These are phyloP conservation scores for Magallana angulata DNA, from an alignment of 1,140 invertebrate species.

Conservation along the genomic window DNA sequence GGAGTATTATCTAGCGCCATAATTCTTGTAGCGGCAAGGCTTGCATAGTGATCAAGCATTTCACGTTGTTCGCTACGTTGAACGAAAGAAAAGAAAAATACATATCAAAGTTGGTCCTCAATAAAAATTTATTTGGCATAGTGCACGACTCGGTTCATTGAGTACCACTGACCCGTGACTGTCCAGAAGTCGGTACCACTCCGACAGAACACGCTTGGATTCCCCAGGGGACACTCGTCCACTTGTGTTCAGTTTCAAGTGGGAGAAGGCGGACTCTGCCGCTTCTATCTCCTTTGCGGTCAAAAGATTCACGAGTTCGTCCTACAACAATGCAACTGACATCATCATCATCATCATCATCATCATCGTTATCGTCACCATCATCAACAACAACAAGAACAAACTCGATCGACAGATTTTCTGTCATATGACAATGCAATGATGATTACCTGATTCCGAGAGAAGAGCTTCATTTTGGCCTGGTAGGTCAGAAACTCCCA, in stretches of 20 bases:
- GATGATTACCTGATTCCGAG: slow-evolving; percentile 13
- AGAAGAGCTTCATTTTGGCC: slow-evolving; percentile 29
- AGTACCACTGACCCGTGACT: neutral
- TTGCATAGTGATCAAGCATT: slow-evolving; percentile 13
- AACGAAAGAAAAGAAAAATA: too few species aligned
- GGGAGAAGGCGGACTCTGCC: slow-evolving; percentile 50
- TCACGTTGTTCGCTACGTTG: neutral
- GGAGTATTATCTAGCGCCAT: neutral
- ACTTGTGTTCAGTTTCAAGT: slow-evolving; percentile 54
- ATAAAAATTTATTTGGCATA: too few species aligned
- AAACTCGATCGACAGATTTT: neutral
- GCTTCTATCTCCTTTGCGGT: slow-evolving; percentile 61
- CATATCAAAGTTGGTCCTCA: too few species aligned
- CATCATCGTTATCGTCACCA: too few species aligned
- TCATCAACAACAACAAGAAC: neutral
- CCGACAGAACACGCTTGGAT: slow-evolving; percentile 47
- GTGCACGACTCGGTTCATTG: too few species aligned
- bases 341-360: too few species aligned
- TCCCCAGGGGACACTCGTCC: slow-evolving; percentile 53
- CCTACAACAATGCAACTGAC: too few species aligned
- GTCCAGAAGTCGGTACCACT: slow-evolving; percentile 57
- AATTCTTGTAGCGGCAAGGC: neutral
- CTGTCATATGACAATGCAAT: neutral
- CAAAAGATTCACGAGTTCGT: neutral
- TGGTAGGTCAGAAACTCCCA: slow-evolving; percentile 49